Evolutionary conservation across 2,797 vertebrate genomes (phyloP).

Genomic region (Parauchenoglanis punctatus): DNA sequence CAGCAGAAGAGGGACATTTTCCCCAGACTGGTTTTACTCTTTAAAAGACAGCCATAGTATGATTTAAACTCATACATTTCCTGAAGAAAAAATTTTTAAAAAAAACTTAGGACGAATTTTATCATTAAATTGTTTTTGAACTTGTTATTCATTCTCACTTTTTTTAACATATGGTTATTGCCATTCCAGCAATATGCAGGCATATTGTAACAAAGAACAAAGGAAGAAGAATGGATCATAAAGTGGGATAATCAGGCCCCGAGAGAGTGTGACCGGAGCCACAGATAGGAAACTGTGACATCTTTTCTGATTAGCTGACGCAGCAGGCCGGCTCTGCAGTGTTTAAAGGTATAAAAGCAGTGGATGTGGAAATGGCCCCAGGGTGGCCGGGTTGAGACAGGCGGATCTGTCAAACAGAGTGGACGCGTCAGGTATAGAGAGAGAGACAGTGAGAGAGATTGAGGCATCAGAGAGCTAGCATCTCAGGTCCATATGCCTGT

Average conservation of each 20-base stretch:
- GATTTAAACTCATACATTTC: conserved; percentile 8
- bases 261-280: conserved; percentile 25
- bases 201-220: conserved; percentile 44
- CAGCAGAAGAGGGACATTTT: conserved; percentile 56
- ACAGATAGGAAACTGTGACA: conserved; percentile 46
- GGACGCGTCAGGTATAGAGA: conserved; percentile 24
- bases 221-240: conserved; percentile 24
- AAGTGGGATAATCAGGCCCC: conserved; percentile 47
- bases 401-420: conserved; percentile 63
- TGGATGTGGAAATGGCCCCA: conserved; percentile 63
- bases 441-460: conserved; percentile 19
- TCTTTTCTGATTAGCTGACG: conserved; percentile 59
- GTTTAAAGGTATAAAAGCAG: conserved; percentile 52
- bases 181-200: conserved; percentile 9
- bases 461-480: conserved; percentile 27
- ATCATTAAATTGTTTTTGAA: conserved; percentile 18
- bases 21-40: conserved; percentile 21
- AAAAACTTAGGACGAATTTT: not conserved
- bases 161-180: conserved; percentile 31
- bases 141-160: conserved; percentile 27
- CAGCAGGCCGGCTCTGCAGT: conserved; percentile 40
- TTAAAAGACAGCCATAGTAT: conserved; percentile 21
- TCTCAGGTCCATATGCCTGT: conserved; percentile 38
- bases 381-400: conserved; percentile 47
- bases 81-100: not conserved